Evolutionary conservation across 2,797 vertebrate genomes (phyloP).

Genomic region (Urocyon cinereoargenteus): DNA sequence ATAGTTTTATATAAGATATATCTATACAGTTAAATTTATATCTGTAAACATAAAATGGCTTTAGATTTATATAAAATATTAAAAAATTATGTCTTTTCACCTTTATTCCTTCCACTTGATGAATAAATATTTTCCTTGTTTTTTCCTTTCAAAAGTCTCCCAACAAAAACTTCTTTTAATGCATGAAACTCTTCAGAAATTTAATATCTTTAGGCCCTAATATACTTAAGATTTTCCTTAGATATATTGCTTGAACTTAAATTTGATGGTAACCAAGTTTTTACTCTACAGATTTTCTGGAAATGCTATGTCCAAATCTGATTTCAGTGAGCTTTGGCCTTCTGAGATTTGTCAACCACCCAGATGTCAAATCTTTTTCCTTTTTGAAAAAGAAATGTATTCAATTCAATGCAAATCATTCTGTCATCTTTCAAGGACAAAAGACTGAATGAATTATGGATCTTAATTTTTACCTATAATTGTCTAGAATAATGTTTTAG

Average conservation of each 20-base stretch:
- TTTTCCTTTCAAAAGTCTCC: not conserved
- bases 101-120: not conserved
- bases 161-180: conserved; percentile 34
- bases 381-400: conserved; percentile 49
- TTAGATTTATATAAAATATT: conserved; percentile 39
- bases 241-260: conserved; percentile 31
- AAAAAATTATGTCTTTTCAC: conserved; percentile 19
- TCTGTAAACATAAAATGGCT: not conserved
- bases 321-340: conserved; percentile 55
- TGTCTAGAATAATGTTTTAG: not conserved
- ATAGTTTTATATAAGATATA: not conserved
- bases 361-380: conserved; percentile 58
- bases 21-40: conserved; percentile 10
- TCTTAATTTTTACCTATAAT: conserved; percentile 59
- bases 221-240: conserved; percentile 34
- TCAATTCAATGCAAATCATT: conserved; percentile 59
- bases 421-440: conserved; percentile 55
- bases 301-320: conserved; percentile 66
- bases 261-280: not conserved
- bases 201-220: not conserved
- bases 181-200: conserved; percentile 32
- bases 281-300: not conserved
- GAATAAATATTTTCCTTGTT: conserved; percentile 7
- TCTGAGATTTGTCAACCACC: conserved; percentile 37
- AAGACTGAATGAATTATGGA: conserved; percentile 36